These are phyloP conservation scores for Ibycter americanus DNA, from an alignment of 2,797 vertebrate species.

Conservation along the genomic window DNA sequence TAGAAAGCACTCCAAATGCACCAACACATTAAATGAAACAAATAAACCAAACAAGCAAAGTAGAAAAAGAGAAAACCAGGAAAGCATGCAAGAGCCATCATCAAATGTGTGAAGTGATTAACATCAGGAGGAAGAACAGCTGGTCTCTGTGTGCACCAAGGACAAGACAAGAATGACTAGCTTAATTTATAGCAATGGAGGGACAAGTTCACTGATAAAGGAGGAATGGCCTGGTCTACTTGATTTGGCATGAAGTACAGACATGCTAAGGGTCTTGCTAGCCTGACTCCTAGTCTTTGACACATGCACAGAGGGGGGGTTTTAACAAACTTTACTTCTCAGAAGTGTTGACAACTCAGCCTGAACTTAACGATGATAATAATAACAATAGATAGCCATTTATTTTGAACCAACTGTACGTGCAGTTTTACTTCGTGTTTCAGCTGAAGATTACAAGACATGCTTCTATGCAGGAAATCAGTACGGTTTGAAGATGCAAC, in stretches of 20 bases:
- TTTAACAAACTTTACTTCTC: not conserved
- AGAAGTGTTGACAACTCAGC: not conserved
- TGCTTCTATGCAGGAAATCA: not conserved
- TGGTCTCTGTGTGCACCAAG: not conserved
- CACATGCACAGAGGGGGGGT: accelerated
- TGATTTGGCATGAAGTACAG: not conserved
- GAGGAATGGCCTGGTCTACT: not conserved
- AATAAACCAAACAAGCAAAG: not conserved
- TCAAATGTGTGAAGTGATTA: not conserved
- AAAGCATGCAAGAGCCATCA: not conserved
- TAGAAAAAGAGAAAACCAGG: not conserved
- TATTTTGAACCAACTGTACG: not conserved
- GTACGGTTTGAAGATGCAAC: not conserved
- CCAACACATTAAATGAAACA: not conserved
- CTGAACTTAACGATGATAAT: not conserved
- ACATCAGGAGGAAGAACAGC: not conserved
- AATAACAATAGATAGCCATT: not conserved
- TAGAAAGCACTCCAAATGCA: not conserved
- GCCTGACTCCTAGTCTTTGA: not conserved
- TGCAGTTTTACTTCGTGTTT: not conserved
- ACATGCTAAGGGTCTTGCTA: not conserved
- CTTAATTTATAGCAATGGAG: not conserved
- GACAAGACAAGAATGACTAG: not conserved
- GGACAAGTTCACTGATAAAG: not conserved
- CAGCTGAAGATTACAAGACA: not conserved